phyloP scores from a whole-genome alignment of 2,113 vertebrate species.

The Anas platyrhynchos region DNA sequence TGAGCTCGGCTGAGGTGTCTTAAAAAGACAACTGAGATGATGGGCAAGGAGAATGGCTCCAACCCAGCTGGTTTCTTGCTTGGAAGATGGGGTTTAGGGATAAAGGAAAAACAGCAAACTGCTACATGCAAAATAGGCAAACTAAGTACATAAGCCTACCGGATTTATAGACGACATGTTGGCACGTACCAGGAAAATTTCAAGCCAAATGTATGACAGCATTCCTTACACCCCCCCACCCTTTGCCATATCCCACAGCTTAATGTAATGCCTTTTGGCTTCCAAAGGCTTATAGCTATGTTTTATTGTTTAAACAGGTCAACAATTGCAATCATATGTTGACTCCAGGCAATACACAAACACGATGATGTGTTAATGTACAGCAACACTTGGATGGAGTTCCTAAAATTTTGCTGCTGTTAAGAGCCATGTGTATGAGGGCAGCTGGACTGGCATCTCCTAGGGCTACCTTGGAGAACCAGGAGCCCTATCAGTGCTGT shows the following conservation, averaged over 20 bases:
- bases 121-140: constrained; percentile 39
- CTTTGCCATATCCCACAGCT: constrained; percentile 24
- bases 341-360: constrained; percentile 40
- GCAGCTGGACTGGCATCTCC: background rate
- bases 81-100: background rate
- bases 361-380: constrained; percentile 59
- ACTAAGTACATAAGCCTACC: background rate
- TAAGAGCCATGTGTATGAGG: background rate
- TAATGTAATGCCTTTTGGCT: constrained; percentile 58
- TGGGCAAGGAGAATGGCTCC: background rate
- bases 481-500: background rate
- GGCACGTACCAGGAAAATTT: constrained; percentile 33
- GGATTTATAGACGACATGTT: constrained; percentile 41
- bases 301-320: constrained; percentile 61
- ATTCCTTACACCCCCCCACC: constrained; percentile 24
- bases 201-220: constrained; percentile 43
- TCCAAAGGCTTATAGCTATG: constrained; percentile 34
- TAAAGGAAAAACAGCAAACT: background rate
- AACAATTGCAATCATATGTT: constrained; percentile 62
- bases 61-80: background rate
- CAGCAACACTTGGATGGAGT: constrained; percentile 11
- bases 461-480: background rate
- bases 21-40: background rate
- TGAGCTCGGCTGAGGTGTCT: background rate
- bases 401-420: background rate